Conservation (phyloP, 2,113 vertebrate genomes). For the Hemiprocne comata region DNA sequence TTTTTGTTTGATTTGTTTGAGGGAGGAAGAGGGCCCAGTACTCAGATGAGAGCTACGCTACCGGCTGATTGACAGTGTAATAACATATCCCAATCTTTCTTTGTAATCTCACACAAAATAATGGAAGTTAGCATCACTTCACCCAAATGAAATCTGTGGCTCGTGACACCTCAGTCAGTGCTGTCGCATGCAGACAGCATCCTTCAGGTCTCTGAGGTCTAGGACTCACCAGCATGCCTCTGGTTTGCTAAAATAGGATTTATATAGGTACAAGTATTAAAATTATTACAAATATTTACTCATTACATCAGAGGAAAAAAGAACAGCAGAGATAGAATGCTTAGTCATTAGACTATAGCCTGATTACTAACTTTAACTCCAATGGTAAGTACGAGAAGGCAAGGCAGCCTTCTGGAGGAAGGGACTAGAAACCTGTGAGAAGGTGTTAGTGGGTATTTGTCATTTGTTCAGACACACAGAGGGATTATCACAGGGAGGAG, state of each 20-base stretch:
- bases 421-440: no score
- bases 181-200: neutral
- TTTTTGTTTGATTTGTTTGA: slow-evolving; percentile 31
- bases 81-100: slow-evolving; percentile 57
- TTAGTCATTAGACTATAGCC: neutral
- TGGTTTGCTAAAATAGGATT: neutral
- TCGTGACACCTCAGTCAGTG: neutral
- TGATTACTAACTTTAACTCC: neutral
- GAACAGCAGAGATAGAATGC: neutral
- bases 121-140: neutral
- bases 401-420: neutral
- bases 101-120: slow-evolving; percentile 49
- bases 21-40: neutral
- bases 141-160: slow-evolving; percentile 9
- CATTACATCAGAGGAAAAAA: neutral
- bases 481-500: neutral
- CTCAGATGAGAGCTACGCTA: slow-evolving; percentile 1
- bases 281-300: neutral
- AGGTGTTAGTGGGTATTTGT: neutral
- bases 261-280: neutral
- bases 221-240: neutral
- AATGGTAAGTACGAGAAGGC: neutral
- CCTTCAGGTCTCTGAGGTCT: neutral
- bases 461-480: fast-evolving
- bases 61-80: slow-evolving; percentile 53